Conservation (phyloP, 1,140 invertebrate species). For the Leptopilina boulardi region DNA sequence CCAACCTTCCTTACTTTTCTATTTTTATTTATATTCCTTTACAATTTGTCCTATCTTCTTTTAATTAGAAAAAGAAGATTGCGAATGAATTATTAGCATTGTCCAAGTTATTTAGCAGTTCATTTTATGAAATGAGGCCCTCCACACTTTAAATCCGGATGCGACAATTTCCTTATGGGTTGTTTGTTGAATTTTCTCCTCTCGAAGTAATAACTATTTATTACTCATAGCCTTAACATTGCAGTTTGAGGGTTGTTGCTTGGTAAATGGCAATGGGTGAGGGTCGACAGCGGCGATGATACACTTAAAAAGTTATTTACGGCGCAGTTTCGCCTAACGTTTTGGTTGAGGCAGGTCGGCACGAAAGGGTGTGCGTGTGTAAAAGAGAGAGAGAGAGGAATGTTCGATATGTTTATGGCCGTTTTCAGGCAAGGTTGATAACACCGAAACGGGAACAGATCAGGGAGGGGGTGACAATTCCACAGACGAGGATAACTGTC, state of each 20-base stretch:
- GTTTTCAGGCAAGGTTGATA: conserved; percentile 58
- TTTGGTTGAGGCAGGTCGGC: conserved; percentile 71
- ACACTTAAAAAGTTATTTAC: conserved; percentile 74
- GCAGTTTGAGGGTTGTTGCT: conserved; percentile 49
- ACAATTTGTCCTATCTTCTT: not conserved
- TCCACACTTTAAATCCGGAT: too few species aligned
- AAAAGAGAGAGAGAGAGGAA: conserved; percentile 20
- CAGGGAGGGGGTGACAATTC: conserved; percentile 49
- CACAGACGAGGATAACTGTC: conserved; percentile 50
- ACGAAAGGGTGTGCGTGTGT: conserved; percentile 61
- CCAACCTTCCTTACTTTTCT: conserved; percentile 55
- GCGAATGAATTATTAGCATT: not conserved
- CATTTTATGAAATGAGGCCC: too few species aligned
- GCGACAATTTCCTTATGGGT: not conserved
- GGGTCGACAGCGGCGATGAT: conserved; percentile 62
- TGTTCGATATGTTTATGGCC: conserved; percentile 71
- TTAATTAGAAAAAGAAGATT: not conserved
- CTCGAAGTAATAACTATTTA: not conserved
- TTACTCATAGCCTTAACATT: conserved; percentile 16
- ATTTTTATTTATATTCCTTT: conserved; percentile 38
- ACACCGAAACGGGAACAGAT: conserved; percentile 47
- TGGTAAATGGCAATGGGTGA: conserved; percentile 50
- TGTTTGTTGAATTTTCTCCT: not conserved
- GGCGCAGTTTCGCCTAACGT: conserved; percentile 69
- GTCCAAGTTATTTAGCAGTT: too few species aligned